Conservation (phyloP, 2,113 vertebrate species). For the Gallinago media region DNA sequence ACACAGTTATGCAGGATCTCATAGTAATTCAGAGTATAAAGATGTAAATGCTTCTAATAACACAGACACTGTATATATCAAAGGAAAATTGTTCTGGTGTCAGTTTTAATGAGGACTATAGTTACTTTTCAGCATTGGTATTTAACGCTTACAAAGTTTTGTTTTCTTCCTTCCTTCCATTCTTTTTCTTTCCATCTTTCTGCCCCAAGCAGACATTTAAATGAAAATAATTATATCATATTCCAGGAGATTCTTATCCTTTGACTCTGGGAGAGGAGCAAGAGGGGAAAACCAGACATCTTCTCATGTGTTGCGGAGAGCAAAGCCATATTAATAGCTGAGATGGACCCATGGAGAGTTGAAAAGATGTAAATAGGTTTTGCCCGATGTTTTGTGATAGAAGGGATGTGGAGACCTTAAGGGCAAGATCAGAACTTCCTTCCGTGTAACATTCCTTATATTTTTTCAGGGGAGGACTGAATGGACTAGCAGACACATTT, state of each 20-base stretch:
- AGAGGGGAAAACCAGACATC: not conserved
- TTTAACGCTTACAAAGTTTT: not conserved
- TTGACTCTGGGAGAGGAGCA: not conserved
- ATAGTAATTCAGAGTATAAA: not conserved
- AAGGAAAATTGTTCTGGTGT: not conserved
- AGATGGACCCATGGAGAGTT: not conserved
- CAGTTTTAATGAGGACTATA: not conserved
- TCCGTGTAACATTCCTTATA: not conserved
- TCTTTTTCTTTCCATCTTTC: not conserved
- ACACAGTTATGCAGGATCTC: not conserved
- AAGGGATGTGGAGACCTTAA: not conserved
- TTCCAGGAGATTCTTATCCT: not conserved
- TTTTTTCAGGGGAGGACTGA: not conserved
- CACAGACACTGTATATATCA: not conserved
- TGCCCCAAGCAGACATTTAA: not conserved
- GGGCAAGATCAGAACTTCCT: not conserved
- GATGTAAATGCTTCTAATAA: constrained; percentile 4
- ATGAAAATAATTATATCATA: not conserved
- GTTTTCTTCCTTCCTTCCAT: not conserved
- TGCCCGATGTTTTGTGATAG: not conserved
- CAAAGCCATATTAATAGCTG: not conserved
- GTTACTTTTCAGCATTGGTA: not conserved
- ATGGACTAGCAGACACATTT: not conserved
- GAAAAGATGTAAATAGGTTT: not conserved
- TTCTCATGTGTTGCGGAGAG: not conserved